Evolutionary conservation across 2,888 invertebrate genomes (phyloP), one percentile per base, ranked within the genome.

Genomic region (Phymatocera aterrima): DNA sequence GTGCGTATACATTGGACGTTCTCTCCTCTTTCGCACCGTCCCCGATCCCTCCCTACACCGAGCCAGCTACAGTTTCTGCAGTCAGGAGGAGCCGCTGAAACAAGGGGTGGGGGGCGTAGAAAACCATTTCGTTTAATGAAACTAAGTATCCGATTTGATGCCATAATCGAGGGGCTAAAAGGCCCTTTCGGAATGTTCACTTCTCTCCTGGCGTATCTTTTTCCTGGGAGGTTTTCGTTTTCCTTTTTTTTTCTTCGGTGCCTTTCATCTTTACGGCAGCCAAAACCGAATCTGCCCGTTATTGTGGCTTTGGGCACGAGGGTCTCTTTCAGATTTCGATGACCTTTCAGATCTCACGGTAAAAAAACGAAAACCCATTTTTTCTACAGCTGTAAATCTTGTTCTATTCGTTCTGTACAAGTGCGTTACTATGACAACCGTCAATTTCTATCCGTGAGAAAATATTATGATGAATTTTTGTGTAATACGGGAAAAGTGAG

Each of bases 51-150:
- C 60, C 15, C 31, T 60, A 31, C 65, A 24, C 65, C 10, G 1
- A 18, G 3, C 21, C 24, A 24, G n/a, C 24, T n/a, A 46, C 46
- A 28, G 28, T 40, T 4, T 4, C 40, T 8, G 0, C 12, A 28
- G 57, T 28, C 3, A 10, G 46, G 12, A 65, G 43, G 46, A 4
- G 28, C 8, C 34, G 18, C 12, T 28, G 31, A 68, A 21, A 28
- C 24, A 28, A 43, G 12, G 68, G 46, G n/a, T n/a, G 68, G 46
- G 68, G n/a, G 54, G 24, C 21, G 12, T 28, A 28, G 51, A 64
- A 72, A 51, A 21, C 48, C 72, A 72, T 72, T 72, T 37, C 48
- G 72, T 72, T 48, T 72, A 72, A 72, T 72, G 72, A 72, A 72
- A 72, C 72, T 72, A 72, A 72, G 72, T 72, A 72, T 72, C 72